phyloP scores from a whole-genome alignment of 2,888 invertebrate species.

The Eurytoma californica region DNA sequence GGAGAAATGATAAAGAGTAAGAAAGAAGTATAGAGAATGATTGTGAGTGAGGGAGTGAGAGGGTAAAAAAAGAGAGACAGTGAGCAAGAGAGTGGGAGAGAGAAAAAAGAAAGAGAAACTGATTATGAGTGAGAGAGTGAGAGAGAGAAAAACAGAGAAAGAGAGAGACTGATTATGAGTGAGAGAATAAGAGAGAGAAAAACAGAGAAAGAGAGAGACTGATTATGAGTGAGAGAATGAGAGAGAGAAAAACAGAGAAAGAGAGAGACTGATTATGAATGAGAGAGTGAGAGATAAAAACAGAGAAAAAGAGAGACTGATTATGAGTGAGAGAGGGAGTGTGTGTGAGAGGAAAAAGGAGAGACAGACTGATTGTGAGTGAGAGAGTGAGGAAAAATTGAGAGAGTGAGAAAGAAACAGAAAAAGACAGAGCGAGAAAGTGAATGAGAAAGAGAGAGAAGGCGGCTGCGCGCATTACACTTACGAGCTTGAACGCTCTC shows the following conservation, averaged over 20 bases:
- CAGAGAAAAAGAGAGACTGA: too few species aligned
- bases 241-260: too few species aligned
- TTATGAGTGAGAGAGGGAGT: neutral
- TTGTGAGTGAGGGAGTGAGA: too few species aligned
- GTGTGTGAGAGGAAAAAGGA: neutral
- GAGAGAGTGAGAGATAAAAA: too few species aligned
- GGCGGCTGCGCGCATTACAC: neutral
- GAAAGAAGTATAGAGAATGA: too few species aligned
- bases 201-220: neutral
- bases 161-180: neutral
- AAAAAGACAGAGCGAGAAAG: neutral
- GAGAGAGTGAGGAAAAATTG: neutral
- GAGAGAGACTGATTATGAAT: too few species aligned
- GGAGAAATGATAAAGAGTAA: too few species aligned
- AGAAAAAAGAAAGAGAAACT: neutral
- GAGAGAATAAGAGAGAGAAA: neutral
- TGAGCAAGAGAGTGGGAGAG: neutral
- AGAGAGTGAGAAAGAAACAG: too few species aligned
- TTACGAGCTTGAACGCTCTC: constrained; percentile 3
- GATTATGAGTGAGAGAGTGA: neutral
- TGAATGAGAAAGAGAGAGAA: neutral
- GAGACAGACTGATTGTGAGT: neutral
- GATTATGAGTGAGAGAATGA: neutral
- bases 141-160: neutral
- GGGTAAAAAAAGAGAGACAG: too few species aligned